Conservation (phyloP, 2,797 vertebrate genomes). For the Hydrolagus colliei region DNA sequence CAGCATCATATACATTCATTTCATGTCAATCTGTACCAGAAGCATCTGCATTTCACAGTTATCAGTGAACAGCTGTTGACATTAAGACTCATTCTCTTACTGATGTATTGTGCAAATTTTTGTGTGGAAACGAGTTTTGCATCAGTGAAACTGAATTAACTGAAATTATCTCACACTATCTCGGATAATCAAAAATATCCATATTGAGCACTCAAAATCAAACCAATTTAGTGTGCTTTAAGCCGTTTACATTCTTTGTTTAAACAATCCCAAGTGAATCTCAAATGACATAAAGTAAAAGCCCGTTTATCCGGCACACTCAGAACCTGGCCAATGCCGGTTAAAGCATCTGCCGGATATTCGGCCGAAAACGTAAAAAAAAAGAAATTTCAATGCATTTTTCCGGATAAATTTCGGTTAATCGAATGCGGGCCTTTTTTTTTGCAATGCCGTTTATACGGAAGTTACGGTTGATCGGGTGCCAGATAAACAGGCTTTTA, state of each 20-base stretch:
- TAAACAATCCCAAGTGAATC: neutral
- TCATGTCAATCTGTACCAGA: conserved; percentile 22
- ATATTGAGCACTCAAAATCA: neutral
- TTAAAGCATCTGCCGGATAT: too few relatives aligned
- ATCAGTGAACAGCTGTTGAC: conserved; percentile 17
- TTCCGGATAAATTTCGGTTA: too few relatives aligned
- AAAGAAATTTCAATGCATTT: too few relatives aligned
- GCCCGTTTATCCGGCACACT: too few relatives aligned
- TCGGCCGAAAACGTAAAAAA: too few relatives aligned
- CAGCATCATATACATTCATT: conserved; percentile 5
- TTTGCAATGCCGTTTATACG: too few relatives aligned
- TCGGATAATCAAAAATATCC: neutral
- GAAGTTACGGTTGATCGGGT: too few relatives aligned
- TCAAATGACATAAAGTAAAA: neutral
- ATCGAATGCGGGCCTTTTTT: too few relatives aligned
- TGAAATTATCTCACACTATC: neutral
- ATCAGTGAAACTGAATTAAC: neutral
- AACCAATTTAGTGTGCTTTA: neutral
- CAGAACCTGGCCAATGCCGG: too few relatives aligned
- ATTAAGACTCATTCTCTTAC: neutral
- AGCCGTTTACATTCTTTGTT: neutral
- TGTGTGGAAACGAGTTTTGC: neutral
- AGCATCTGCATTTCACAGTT: conserved; percentile 28
- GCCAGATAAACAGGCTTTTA: too few relatives aligned
- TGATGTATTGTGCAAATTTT: conserved; percentile 16